Percentiles rank a stretch among this genome's conserved stretches.
phyloP scores from a whole-genome alignment of 1,140 invertebrate species.

The Mesaphorura yosii region DNA sequence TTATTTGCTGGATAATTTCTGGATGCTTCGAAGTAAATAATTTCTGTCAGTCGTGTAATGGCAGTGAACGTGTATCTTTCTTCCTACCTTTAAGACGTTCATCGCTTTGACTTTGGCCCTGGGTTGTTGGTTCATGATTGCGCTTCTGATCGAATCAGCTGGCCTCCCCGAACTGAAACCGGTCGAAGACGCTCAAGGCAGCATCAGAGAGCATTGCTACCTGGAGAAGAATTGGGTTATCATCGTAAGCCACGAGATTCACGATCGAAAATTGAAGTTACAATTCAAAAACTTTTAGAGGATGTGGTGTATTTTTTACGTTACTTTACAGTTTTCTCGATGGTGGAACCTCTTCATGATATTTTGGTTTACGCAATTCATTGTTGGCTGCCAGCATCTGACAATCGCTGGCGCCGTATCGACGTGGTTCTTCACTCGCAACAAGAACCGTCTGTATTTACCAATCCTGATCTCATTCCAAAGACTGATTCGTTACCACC shows the following conservation, averaged over 20 bases:
- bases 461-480: slow-evolving; percentile 47
- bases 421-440: slow-evolving; percentile 59
- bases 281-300: slow-evolving; percentile 3
- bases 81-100: slow-evolving; percentile 49
- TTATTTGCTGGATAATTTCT: not conserved
- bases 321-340: slow-evolving; percentile 42
- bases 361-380: slow-evolving; percentile 61
- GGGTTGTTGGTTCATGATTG: slow-evolving; percentile 48
- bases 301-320: not conserved
- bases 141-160: slow-evolving; percentile 50
- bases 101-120: slow-evolving; percentile 43
- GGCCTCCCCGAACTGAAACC: slow-evolving; percentile 41
- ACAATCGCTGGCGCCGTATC: slow-evolving; percentile 59
- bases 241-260: slow-evolving; percentile 11
- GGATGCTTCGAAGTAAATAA: no score
- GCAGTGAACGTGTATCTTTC: slow-evolving; percentile 1
- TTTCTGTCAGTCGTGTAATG: slow-evolving; percentile 6
- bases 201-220: slow-evolving; percentile 8
- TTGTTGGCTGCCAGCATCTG: slow-evolving; percentile 63
- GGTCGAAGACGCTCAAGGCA: slow-evolving; percentile 42
- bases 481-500: slow-evolving; percentile 54
- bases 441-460: slow-evolving; percentile 16
- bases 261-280: slow-evolving; percentile 5
- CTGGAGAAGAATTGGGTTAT: slow-evolving; percentile 32
- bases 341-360: slow-evolving; percentile 58